Evolutionary conservation across 35 echinoderm and acorn worm genomes (phyloP).

Genomic region (Apostichopus californicus): DNA sequence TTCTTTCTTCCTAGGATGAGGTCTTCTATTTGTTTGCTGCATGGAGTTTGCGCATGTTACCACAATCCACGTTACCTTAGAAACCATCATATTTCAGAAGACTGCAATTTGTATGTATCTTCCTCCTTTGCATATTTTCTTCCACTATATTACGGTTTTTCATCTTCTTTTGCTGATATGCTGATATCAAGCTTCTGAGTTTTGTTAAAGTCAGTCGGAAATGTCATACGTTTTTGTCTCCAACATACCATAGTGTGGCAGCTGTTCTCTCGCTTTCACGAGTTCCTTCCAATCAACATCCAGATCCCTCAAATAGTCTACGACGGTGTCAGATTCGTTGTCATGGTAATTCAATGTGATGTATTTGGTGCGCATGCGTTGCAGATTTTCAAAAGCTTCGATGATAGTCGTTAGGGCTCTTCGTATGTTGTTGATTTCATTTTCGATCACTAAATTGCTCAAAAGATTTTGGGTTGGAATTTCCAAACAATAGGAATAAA

Average conservation of each 20-base stretch:
- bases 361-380: conserved; percentile 34
- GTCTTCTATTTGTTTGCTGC: too few species aligned
- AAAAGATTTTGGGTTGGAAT: conserved; percentile 3
- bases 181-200: too few species aligned
- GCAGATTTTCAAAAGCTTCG: conserved; percentile 26
- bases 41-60: too few species aligned
- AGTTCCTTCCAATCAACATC: conserved; percentile 41
- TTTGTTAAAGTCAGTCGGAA: too few species aligned
- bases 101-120: too few species aligned
- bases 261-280: conserved; percentile 18
- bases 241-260: conserved; percentile 15
- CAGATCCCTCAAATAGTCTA: background rate
- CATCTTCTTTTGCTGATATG: too few species aligned
- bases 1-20: too few species aligned
- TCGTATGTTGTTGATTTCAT: conserved; percentile 32
- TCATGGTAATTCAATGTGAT: conserved; percentile 36
- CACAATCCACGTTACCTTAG: too few species aligned
- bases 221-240: background rate
- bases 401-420: background rate
- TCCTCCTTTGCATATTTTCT: too few species aligned
- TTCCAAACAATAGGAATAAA: conserved; percentile 16
- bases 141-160: too few species aligned
- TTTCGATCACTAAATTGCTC: background rate
- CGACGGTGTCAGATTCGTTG: background rate
- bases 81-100: too few species aligned